Evolutionary conservation across 1,140 invertebrate genomes (phyloP).

Genomic region (Pseudomyrmex concolor): DNA sequence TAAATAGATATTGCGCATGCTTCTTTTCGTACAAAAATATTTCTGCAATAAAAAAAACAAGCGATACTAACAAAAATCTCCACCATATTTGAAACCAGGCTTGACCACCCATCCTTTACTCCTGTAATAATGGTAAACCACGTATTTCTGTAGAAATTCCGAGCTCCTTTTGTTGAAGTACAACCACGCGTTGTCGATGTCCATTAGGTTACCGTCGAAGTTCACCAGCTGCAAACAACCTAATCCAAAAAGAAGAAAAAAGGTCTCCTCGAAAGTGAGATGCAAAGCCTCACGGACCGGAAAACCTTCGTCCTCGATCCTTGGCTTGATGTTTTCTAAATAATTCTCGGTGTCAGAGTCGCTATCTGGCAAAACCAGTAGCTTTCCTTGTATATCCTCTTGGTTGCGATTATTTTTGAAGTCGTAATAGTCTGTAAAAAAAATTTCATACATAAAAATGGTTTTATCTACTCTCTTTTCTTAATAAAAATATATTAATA

Average conservation of each 20-base stretch:
- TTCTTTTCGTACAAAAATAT: background rate
- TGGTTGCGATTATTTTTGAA: slow-evolving; percentile 69
- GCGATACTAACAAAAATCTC: slow-evolving; percentile 90
- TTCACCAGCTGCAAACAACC: slow-evolving; percentile 89
- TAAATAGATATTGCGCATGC: background rate
- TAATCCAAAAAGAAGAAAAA: slow-evolving; percentile 91
- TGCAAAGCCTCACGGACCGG: slow-evolving; percentile 88
- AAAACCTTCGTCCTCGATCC: slow-evolving; percentile 86
- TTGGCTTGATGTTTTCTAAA: slow-evolving; percentile 87
- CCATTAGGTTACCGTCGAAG: slow-evolving; percentile 85
- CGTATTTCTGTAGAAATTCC: slow-evolving; percentile 91
- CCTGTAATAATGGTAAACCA: slow-evolving; percentile 94
- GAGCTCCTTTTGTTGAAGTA: slow-evolving; percentile 87
- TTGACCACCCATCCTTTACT: slow-evolving; percentile 96
- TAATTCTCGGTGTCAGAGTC: slow-evolving; percentile 88
- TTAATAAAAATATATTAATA: no score
- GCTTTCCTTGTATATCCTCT: slow-evolving; percentile 81
- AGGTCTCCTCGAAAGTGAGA: slow-evolving; percentile 91
- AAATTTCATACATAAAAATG: no score
- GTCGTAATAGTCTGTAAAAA: slow-evolving; percentile 57
- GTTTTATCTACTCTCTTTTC: no score
- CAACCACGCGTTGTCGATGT: slow-evolving; percentile 87
- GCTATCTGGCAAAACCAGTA: slow-evolving; percentile 88
- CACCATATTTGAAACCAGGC: slow-evolving; percentile 94
- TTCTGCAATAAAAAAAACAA: slow-evolving; percentile 28